Conservation (phyloP, 2,888 invertebrate species). For the Chloroclystis v-ata region DNA sequence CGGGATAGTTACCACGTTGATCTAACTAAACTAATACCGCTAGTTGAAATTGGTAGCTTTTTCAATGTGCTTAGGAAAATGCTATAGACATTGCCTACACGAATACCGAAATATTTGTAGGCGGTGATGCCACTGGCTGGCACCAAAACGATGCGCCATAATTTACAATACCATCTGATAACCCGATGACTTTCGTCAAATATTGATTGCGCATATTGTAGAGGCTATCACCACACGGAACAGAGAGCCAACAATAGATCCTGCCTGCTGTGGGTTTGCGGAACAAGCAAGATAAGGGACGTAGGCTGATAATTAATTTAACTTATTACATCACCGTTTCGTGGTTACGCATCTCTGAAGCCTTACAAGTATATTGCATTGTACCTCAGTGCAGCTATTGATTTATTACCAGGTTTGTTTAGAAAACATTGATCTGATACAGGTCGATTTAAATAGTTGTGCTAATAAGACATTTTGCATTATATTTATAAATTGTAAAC, state of each 20-base stretch:
- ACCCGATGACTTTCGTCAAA: slow-evolving; percentile 49
- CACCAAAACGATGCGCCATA: slow-evolving; percentile 52
- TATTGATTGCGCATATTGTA: slow-evolving; percentile 48
- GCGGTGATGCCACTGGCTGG: slow-evolving; percentile 60
- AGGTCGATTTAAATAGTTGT: too few species aligned
- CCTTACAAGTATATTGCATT: slow-evolving; percentile 17
- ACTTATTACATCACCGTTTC: slow-evolving; percentile 23
- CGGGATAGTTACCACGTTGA: slow-evolving; percentile 1
- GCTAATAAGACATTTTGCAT: too few species aligned
- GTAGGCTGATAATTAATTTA: slow-evolving; percentile 38
- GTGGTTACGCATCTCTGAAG: slow-evolving; percentile 23
- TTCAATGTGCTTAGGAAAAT: slow-evolving; percentile 22
- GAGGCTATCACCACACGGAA: slow-evolving; percentile 31
- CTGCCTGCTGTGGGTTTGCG: slow-evolving; percentile 37
- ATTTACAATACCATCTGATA: slow-evolving; percentile 61
- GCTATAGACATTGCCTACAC: slow-evolving; percentile 32
- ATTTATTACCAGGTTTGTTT: background rate
- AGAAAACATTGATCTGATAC: too few species aligned
- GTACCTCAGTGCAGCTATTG: background rate
- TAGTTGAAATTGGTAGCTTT: slow-evolving; percentile 11
- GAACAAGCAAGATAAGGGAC: slow-evolving; percentile 31
- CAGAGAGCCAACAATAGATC: slow-evolving; percentile 26
- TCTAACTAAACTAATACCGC: background rate
- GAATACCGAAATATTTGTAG: slow-evolving; percentile 45
- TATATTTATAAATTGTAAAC: slow-evolving; percentile 24